Evolutionary conservation across 2,888 invertebrate genomes (phyloP), one percentile per base, ranked within the genome.

Genomic region (Cerastoderma edule): DNA sequence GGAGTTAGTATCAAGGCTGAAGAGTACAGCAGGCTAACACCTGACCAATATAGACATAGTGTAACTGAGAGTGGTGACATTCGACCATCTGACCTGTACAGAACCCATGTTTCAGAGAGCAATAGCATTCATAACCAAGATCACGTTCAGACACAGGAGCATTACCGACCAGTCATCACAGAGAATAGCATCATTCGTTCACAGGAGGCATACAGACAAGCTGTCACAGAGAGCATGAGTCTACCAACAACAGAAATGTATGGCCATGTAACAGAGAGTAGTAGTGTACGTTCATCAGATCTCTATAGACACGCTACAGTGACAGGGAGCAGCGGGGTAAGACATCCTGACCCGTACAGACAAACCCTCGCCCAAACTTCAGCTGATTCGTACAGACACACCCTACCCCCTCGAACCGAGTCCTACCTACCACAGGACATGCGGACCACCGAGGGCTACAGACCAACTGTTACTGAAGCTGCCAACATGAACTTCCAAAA

Each of bases 261-360:
- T 22, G 39, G 39, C 24, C 60, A 60, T 4, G 39, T 60, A 13
- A 57, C 57, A 2, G 60, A 60, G 27, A 60, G 60, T 35, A 39
- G 60, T 24, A 50, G 22, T 22, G 8, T 24, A 16, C 35, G 60
- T 1, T 33, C 60, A 4, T n/a, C 33, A 32, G 60, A 60, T 39
- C 39, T 60, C 24, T 60, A 60, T 32, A 35, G 60, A 60, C 60
- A 60, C 27, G 8, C 33, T n/a, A n/a, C n/a, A n/a, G 35, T 35
- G 10, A n/a, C 60, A 2, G 60, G 30, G 8, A 33, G 60, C 27
- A 19, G 33, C 2, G 13, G 39, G 22, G 39, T 27, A 22, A 32
- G 33, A n/a, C 33, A 32, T 39, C 22, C 32, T 19, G 33, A 39
- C 16, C 60, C 35, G 24, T 60, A 60, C 60, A 60, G 33, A 39